Evolutionary conservation across 2,797 vertebrate genomes (phyloP).

Genomic region (Typhlichthys eigenmanni): DNA sequence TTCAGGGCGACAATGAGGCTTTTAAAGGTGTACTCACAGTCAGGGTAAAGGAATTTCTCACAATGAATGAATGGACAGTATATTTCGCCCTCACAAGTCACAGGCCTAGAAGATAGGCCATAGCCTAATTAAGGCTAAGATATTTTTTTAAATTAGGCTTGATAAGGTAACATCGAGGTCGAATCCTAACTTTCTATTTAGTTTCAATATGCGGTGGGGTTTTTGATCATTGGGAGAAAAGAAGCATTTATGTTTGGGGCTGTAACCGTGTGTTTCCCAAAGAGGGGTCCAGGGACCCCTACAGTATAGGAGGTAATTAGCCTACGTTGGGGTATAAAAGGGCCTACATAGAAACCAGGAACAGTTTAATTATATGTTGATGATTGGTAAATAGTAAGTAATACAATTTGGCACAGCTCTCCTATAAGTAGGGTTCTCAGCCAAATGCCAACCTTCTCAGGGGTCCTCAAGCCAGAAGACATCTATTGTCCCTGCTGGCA

Average conservation of each 20-base stretch:
- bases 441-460: neutral
- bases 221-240: no score
- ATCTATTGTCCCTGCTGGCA: neutral
- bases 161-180: no score
- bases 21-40: conserved; percentile 55
- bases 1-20: conserved; percentile 14
- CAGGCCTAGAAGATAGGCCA: conserved; percentile 25
- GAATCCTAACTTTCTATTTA: no score
- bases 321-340: no score
- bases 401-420: neutral
- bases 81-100: conserved; percentile 44
- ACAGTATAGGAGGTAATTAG: no score
- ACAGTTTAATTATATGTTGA: no score
- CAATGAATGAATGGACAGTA: conserved; percentile 54
- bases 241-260: no score
- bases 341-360: no score
- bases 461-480: neutral
- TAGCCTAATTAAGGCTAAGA: neutral
- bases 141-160: neutral
- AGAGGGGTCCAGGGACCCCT: no score
- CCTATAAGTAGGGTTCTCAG: neutral
- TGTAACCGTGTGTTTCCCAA: no score
- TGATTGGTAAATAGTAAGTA: neutral
- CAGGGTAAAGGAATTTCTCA: conserved; percentile 37
- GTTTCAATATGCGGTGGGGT: no score